Conservation (phyloP, 2,888 invertebrate species). For the Hirtodrosophila duncani region DNA sequence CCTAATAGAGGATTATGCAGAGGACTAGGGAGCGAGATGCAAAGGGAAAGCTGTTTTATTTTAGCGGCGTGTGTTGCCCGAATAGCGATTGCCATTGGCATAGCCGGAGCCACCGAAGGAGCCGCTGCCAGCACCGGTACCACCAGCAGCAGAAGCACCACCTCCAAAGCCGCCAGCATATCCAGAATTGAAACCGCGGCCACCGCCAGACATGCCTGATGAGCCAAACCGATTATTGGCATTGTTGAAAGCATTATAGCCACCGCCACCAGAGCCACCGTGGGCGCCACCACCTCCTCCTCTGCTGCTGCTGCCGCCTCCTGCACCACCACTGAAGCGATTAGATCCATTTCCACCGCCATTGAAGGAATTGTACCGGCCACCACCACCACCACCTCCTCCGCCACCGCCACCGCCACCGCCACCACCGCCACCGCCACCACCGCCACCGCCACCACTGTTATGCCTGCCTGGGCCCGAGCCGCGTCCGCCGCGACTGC, state of each 20-base stretch:
- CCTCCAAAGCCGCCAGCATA: slow-evolving; percentile 14
- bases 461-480: slow-evolving; percentile 16
- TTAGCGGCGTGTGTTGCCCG: too few species aligned
- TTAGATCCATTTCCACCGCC: slow-evolving; percentile 11
- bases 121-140: too few species aligned
- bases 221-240: slow-evolving; percentile 11
- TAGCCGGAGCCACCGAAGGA: too few species aligned
- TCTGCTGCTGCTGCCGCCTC: slow-evolving; percentile 23
- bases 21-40: neutral
- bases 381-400: neutral
- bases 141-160: neutral
- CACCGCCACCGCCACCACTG: slow-evolving; percentile 37
- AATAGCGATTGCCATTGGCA: too few species aligned
- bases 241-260: too few species aligned
- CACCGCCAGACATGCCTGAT: neutral
- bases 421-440: slow-evolving; percentile 15
- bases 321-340: neutral
- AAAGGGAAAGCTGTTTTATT: neutral
- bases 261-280: slow-evolving; percentile 29
- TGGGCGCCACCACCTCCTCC: neutral
- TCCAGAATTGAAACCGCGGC: slow-evolving; percentile 6
- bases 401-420: slow-evolving; percentile 20
- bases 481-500: slow-evolving; percentile 69
- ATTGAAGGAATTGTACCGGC: slow-evolving; percentile 1
- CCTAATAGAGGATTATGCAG: too few species aligned